Evolutionary conservation across 1,140 invertebrate species (phyloP).

Genomic region (Probaryconus sp.): DNA sequence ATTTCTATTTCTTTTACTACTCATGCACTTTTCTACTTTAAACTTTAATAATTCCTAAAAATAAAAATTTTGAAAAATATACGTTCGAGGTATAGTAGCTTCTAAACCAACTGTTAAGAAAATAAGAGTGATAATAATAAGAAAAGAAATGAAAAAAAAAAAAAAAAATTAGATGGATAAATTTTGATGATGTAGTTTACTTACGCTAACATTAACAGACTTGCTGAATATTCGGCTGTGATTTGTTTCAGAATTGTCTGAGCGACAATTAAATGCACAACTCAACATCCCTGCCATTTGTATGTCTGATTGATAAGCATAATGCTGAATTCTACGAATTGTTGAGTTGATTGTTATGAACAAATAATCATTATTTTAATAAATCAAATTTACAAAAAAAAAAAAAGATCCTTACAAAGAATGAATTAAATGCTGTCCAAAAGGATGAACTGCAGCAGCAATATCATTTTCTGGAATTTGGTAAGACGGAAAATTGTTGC

Average conservation of each 20-base stretch:
- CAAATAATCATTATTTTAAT: not conserved
- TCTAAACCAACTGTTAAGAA: not conserved
- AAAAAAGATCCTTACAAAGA: constrained; percentile 83
- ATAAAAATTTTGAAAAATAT: too few relatives aligned
- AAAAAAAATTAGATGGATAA: not conserved
- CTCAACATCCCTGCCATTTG: constrained; percentile 96
- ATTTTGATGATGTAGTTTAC: constrained; percentile 56
- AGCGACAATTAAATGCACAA: constrained; percentile 86
- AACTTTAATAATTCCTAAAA: constrained; percentile 6
- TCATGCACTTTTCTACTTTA: too few relatives aligned
- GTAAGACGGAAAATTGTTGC: constrained; percentile 67
- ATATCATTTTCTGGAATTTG: constrained; percentile 81
- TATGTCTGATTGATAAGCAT: constrained; percentile 88
- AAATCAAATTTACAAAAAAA: constrained; percentile 13
- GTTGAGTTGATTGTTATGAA: too few relatives aligned
- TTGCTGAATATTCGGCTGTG: constrained; percentile 73
- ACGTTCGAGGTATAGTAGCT: too few relatives aligned
- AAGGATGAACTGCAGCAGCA: constrained; percentile 89
- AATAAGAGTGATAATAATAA: not conserved
- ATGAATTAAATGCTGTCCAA: constrained; percentile 90
- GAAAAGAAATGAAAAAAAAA: constrained; percentile 1
- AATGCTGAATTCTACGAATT: constrained; percentile 85
- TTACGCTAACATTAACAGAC: constrained; percentile 79
- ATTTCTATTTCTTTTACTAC: too few relatives aligned
- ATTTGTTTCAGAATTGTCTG: constrained; percentile 69